Evolutionary conservation across 2,888 invertebrate species (phyloP).

Genomic region (Tromatobia lineatoria): DNA sequence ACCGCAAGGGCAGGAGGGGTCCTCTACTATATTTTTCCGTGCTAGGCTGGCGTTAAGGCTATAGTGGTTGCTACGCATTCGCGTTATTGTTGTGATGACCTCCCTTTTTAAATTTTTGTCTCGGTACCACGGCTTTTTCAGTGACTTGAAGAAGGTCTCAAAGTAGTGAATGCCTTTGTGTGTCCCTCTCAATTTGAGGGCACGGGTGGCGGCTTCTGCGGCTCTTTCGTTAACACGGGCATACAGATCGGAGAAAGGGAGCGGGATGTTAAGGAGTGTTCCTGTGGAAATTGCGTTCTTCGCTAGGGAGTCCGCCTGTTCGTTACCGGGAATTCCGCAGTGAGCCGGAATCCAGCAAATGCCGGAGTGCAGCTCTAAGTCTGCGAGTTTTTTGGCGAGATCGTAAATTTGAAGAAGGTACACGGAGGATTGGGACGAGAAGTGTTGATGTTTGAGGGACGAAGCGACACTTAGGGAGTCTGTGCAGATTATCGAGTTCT

Average conservation of each 20-base stretch:
- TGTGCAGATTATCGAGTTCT: background rate
- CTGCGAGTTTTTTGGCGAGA: background rate
- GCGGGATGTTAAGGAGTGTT: background rate
- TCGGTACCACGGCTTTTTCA: background rate
- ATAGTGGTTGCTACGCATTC: background rate
- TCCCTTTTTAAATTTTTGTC: background rate
- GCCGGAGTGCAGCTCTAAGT: background rate
- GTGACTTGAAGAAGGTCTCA: background rate
- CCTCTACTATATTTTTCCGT: background rate
- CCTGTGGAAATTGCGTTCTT: background rate
- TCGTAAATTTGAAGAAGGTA: background rate
- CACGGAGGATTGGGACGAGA: background rate
- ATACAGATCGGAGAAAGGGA: background rate
- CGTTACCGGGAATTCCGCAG: conserved; percentile 17
- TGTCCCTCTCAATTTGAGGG: background rate
- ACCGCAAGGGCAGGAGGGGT: background rate
- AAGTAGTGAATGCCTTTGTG: too few relatives aligned
- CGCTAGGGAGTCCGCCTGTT: background rate
- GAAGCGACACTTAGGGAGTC: background rate
- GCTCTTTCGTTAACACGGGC: background rate
- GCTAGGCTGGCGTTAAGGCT: background rate
- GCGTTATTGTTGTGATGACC: background rate
- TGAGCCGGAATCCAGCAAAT: conserved; percentile 2
- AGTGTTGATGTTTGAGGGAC: background rate
- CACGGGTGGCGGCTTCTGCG: background rate